Conservation (phyloP, 64 coral and sea anemone genomes). For the Orbicella faveolata region DNA sequence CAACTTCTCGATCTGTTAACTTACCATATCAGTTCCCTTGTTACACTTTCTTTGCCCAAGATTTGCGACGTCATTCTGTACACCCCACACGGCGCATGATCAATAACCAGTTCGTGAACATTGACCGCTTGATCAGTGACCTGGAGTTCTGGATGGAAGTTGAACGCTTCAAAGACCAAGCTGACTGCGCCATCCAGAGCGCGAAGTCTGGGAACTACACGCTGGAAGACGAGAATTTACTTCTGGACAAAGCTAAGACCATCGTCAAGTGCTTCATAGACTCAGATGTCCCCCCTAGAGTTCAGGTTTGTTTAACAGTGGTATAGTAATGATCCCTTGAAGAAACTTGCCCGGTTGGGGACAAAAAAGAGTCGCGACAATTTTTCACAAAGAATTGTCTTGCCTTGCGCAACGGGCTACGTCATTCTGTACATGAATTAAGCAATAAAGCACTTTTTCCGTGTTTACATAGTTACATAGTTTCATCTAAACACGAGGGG, state of each 20-base stretch:
- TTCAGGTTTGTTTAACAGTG: constrained; percentile 60
- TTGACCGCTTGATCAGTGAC: constrained; percentile 73
- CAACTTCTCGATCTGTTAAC: too few relatives aligned
- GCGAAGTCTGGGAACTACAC: constrained; percentile 90
- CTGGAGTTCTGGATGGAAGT: constrained; percentile 97
- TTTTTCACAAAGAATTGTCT: too few relatives aligned
- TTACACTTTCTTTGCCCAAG: constrained; percentile 24
- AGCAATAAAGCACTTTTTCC: too few relatives aligned
- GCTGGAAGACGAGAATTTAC: constrained; percentile 78
- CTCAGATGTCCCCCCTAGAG: constrained; percentile 78
- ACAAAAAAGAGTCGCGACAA: background rate
- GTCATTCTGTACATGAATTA: too few relatives aligned
- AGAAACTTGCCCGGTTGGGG: background rate
- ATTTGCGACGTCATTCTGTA: constrained; percentile 46
- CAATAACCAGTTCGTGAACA: constrained; percentile 79
- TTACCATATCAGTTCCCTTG: background rate
- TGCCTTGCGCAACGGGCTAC: too few relatives aligned
- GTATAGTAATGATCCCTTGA: background rate
- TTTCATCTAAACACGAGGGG: too few relatives aligned
- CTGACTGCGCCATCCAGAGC: constrained; percentile 79
- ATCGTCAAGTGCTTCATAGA: constrained; percentile 80
- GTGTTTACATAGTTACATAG: too few relatives aligned
- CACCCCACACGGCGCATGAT: constrained; percentile 79
- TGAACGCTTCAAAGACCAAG: constrained; percentile 68
- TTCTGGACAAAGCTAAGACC: constrained; percentile 77